Evolutionary conservation across 2,888 invertebrate species (phyloP).

Genomic region (Tenthredo distinguenda): DNA sequence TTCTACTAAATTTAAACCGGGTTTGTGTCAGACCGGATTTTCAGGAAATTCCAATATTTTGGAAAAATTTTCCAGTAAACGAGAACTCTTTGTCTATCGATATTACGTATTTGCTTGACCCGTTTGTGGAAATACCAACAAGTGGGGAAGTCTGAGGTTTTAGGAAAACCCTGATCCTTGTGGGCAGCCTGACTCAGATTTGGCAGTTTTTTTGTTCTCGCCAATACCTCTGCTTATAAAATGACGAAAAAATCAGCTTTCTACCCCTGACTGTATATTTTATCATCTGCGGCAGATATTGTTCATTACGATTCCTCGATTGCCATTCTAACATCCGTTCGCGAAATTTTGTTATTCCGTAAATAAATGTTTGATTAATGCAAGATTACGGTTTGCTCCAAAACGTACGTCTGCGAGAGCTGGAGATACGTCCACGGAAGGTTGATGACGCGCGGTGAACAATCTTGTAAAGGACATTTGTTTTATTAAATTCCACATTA

Average conservation of each 20-base stretch:
- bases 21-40: neutral
- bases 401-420: neutral
- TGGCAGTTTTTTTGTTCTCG: neutral
- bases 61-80: neutral
- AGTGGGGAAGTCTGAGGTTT: neutral
- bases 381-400: neutral
- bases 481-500: neutral
- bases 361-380: neutral
- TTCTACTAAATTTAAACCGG: no score
- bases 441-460: neutral
- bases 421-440: neutral
- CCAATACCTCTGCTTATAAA: neutral
- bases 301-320: neutral
- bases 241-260: neutral
- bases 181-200: neutral
- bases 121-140: neutral
- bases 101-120: neutral
- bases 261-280: neutral
- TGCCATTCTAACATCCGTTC: neutral
- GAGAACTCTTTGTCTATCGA: neutral
- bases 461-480: neutral
- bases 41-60: neutral
- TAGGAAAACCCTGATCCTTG: neutral
- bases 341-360: neutral
- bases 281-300: neutral